A percentile compares a stretch with the other conserved stretches of the same genome.
These are phyloP conservation scores for Diaphora mendica DNA, from an alignment of 2,888 invertebrate species.

Conservation along the genomic window DNA sequence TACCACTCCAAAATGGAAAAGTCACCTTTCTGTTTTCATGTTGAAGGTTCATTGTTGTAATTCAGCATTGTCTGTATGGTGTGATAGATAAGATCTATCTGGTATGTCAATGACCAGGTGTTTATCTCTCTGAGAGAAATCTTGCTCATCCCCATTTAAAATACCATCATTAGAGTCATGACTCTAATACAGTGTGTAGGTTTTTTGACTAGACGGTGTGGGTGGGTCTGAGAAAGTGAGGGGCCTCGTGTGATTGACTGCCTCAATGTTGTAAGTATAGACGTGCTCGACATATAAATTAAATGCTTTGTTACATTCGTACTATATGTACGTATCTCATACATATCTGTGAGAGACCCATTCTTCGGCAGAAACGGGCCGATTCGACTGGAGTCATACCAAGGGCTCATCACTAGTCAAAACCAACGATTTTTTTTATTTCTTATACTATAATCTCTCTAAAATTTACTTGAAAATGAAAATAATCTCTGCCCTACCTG, in stretches of 20 bases:
- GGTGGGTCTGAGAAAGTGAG: conserved; percentile 53
- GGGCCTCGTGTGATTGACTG: conserved; percentile 41
- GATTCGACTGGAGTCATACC: no score
- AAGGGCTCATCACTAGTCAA: no score
- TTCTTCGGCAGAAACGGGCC: no score
- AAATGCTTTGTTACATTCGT: conserved; percentile 9
- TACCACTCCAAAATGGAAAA: not conserved
- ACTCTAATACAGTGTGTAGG: conserved; percentile 43
- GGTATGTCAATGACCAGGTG: conserved; percentile 10
- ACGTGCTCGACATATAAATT: conserved; percentile 44
- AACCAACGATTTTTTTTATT: no score
- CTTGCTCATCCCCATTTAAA: conserved; percentile 28
- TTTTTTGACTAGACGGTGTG: conserved; percentile 54
- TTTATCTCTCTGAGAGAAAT: conserved; percentile 20
- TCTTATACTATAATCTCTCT: no score
- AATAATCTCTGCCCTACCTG: no score
- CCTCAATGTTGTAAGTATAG: conserved; percentile 47
- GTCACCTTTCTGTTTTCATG: not conserved
- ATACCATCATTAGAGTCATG: conserved; percentile 35
- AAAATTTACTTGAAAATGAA: no score
- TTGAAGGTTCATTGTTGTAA: not conserved
- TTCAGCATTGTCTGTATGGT: not conserved
- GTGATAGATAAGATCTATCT: not conserved
- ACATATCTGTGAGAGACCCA: not conserved
- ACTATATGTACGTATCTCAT: not conserved